Conservation (phyloP, 2,888 invertebrate genomes). For the Tetranychus piercei region DNA sequence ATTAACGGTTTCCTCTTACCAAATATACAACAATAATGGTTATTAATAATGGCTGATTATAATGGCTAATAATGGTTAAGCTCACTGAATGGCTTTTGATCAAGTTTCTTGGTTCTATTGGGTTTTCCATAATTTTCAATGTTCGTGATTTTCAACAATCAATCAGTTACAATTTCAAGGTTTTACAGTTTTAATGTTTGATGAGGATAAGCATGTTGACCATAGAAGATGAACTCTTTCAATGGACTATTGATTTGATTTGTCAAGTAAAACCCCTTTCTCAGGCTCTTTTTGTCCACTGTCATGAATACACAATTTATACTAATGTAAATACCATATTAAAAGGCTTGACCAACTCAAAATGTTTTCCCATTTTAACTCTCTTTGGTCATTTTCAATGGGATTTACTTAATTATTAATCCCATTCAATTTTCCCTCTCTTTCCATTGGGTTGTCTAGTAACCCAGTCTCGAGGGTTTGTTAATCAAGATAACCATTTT, state of each 20-base stretch:
- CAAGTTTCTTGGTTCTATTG: not conserved
- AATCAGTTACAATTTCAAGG: not conserved
- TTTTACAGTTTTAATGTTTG: not conserved
- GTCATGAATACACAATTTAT: too few species aligned
- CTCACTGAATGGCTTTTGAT: not conserved
- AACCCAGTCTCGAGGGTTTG: not conserved
- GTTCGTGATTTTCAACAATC: not conserved
- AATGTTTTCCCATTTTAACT: not conserved
- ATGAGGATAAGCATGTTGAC: not conserved
- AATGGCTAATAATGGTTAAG: not conserved
- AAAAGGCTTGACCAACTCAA: not conserved
- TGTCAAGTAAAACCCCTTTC: too few species aligned
- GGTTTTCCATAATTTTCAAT: not conserved
- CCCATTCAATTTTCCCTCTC: not conserved
- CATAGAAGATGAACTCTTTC: not conserved
- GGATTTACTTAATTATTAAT: not conserved
- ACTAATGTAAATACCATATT: too few species aligned
- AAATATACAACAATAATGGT: not conserved
- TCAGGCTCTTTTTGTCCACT: too few species aligned
- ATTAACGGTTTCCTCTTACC: not conserved
- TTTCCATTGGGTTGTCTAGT: not conserved
- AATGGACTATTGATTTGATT: too few species aligned
- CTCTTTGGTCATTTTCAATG: not conserved
- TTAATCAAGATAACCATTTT: not conserved
- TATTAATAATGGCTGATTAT: not conserved